Base-by-base conservation (phyloP, 2,113 vertebrate species). In the Xenus cinereus region DNA sequence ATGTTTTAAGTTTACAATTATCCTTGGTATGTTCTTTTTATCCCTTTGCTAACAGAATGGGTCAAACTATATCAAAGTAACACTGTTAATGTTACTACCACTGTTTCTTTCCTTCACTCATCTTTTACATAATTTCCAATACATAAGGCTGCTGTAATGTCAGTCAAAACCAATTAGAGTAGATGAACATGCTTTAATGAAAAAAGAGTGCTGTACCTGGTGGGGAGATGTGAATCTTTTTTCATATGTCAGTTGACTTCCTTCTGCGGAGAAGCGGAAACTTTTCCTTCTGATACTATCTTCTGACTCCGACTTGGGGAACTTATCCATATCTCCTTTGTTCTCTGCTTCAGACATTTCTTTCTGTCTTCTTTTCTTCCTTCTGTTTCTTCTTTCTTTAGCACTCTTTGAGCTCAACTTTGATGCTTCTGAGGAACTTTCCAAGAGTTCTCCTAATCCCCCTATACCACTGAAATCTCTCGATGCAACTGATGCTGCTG, bases 321-420 rank as follows among this genome's bases (percentile, higher is more conserved):
- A 95, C 68, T 98, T 98, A 89, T 98, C 98, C 0, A 53, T 95
- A 21, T 98, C 97, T 57, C 93, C 98, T 97, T 98, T 99, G 93
- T 98, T 98, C 41, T 98, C 98, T 53, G 98, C 98, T 79, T 98
- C 97, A 53, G 88, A 72, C 54, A 98, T 97, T 95, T 98, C 99
- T 93, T 98, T 98, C 97, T 99, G 99, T 87, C 98, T 98, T 91
- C 97, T 98, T 97, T 99, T 99, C 91, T 98, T 99, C 59, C 98
- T 98, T 84, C 98, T 98, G 97, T 99, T 99, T 90, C 99, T 98
- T 97, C 99, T 98, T 95, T 99, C 99, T 97, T 99, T 99, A 92
- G 99, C 99, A 95, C 99, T 99, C 97, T 99, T 99, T 77, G 99
- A 99, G 96, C 99, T 99, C 95, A 99, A 97, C 92, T 99, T 99